Percentiles rank a stretch among this genome's conserved stretches.
These are phyloP conservation scores for Panagrolaimus sp. DNA, from an alignment of 1,140 invertebrate species.

Conservation along the genomic window DNA sequence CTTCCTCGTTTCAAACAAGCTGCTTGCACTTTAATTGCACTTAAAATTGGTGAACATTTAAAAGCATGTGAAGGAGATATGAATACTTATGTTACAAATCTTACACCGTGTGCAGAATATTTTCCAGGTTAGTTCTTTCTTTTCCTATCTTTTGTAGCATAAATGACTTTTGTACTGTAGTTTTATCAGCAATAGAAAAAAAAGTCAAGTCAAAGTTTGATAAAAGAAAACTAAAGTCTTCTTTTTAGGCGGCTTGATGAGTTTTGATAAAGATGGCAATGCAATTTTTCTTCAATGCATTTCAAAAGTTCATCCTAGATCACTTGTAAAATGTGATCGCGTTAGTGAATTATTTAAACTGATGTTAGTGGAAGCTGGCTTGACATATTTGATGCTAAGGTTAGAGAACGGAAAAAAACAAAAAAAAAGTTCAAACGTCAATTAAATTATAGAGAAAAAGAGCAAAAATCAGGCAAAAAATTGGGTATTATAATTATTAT, in stretches of 20 bases:
- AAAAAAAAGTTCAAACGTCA: neutral
- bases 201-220: no score
- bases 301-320: slow-evolving; percentile 36
- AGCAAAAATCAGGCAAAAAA: slow-evolving; percentile 29
- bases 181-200: neutral
- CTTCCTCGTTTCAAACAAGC: slow-evolving; percentile 30
- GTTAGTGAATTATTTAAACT: slow-evolving; percentile 37
- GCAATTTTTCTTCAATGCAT: slow-evolving; percentile 42
- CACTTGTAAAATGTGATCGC: slow-evolving; percentile 32
- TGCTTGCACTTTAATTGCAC: slow-evolving; percentile 13
- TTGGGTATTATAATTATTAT: slow-evolving; percentile 33
- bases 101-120: slow-evolving; percentile 30
- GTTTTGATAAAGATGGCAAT: slow-evolving; percentile 50
- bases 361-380: slow-evolving; percentile 24
- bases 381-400: slow-evolving; percentile 20
- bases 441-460: slow-evolving; percentile 25
- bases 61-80: slow-evolving; percentile 31
- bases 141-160: neutral
- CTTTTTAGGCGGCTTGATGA: slow-evolving; percentile 45
- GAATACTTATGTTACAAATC: slow-evolving; percentile 12
- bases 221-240: slow-evolving; percentile 11
- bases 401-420: neutral
- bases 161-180: neutral
- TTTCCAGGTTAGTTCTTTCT: slow-evolving; percentile 23
- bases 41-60: slow-evolving; percentile 18